phyloP scores from a whole-genome alignment of 2,888 invertebrate genomes.

The Chalcosyrphus nemorum region DNA sequence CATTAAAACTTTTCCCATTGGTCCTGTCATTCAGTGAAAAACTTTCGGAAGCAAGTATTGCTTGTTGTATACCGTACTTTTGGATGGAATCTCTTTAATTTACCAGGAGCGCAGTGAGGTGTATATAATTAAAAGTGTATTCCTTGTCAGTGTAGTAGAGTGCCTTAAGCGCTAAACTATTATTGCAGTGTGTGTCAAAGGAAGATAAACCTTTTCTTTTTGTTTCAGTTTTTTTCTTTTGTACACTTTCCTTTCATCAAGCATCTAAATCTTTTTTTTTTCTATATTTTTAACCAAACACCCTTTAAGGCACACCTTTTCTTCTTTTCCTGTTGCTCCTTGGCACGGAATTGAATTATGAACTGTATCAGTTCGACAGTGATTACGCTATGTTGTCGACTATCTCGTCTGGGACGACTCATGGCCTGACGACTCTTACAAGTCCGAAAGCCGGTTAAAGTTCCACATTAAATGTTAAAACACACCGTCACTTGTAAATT shows the following conservation, averaged over 20 bases:
- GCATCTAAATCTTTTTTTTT: conserved; percentile 47
- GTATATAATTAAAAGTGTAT: conserved; percentile 30
- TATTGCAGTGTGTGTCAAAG: conserved; percentile 8
- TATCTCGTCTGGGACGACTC: conserved; percentile 79
- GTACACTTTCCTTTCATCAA: conserved; percentile 74
- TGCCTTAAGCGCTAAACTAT: conserved; percentile 25
- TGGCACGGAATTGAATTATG: conserved; percentile 81
- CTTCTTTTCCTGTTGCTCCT: conserved; percentile 80
- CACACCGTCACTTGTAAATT: conserved; percentile 3
- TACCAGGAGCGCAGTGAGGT: background rate
- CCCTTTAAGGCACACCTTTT: conserved; percentile 77
- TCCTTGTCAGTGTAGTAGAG: background rate
- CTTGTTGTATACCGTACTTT: no score
- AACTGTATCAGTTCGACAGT: conserved; percentile 81
- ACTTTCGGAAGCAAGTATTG: conserved; percentile 38
- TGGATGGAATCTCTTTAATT: conserved; percentile 20
- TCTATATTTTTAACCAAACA: conserved; percentile 10
- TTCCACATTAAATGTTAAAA: conserved; percentile 20
- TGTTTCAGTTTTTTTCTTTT: conserved; percentile 37
- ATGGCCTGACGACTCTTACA: conserved; percentile 74
- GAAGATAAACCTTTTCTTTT: conserved; percentile 23
- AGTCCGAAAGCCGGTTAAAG: conserved; percentile 14
- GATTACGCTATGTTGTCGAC: conserved; percentile 80
- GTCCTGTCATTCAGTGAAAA: conserved; percentile 18
- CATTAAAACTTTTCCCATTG: conserved; percentile 32